phyloP scores from a whole-genome alignment of 2,888 invertebrate genomes.

The Callosobruchus maculatus region DNA sequence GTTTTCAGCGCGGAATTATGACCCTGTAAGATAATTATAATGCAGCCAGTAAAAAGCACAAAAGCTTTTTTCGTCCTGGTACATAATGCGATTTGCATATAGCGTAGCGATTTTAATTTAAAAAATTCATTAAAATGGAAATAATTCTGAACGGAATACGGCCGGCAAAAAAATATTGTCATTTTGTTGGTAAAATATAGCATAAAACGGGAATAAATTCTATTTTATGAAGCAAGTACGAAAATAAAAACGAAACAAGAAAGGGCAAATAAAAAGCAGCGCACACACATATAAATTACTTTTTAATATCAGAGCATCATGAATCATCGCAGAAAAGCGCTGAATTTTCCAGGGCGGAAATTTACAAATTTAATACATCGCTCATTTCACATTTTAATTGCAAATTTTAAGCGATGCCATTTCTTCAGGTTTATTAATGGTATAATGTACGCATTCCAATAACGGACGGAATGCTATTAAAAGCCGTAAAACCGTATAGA shows the following conservation, averaged over 20 bases:
- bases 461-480: no score
- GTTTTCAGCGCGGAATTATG: background rate
- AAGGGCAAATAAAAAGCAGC: conserved; percentile 41
- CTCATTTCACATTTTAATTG: conserved; percentile 40
- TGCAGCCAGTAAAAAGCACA: background rate
- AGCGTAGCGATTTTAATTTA: conserved; percentile 25
- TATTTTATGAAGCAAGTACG: conserved; percentile 41
- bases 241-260: conserved; percentile 40
- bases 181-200: conserved; percentile 31
- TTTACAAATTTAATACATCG: conserved; percentile 46
- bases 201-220: conserved; percentile 38
- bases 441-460: no score
- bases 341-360: conserved; percentile 44
- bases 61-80: conserved; percentile 1
- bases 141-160: conserved; percentile 27
- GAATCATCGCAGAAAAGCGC: conserved; percentile 45
- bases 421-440: conserved; percentile 16
- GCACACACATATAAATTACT: conserved; percentile 49
- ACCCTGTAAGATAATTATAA: background rate
- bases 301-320: conserved; percentile 49
- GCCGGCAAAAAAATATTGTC: conserved; percentile 26
- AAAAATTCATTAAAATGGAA: conserved; percentile 22
- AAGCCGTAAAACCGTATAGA: no score
- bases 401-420: conserved; percentile 27
- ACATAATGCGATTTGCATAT: conserved; percentile 24